Conservation (phyloP, 2,113 vertebrate genomes). For the Rhinichthys klamathensis region DNA sequence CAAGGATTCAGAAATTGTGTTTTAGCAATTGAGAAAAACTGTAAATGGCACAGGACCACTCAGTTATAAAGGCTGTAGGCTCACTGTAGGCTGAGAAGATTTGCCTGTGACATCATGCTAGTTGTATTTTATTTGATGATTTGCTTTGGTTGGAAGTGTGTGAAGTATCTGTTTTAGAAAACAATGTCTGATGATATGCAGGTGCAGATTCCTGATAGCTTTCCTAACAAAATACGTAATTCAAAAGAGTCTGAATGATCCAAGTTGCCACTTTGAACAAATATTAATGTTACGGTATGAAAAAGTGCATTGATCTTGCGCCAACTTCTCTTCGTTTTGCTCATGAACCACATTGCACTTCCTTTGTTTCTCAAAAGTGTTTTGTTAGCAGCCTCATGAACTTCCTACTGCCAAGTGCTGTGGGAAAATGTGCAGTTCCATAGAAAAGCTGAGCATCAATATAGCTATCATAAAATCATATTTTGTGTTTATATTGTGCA, state of each 20-base stretch:
- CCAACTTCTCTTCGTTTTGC: constrained; percentile 29
- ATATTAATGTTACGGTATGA: constrained; percentile 13
- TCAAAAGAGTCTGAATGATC: constrained; percentile 43
- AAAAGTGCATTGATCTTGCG: constrained; percentile 29
- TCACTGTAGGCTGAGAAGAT: background rate
- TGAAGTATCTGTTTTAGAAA: constrained; percentile 26
- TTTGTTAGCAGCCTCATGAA: constrained; percentile 25
- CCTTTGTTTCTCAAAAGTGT: background rate
- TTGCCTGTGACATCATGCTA: background rate
- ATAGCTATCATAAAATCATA: background rate
- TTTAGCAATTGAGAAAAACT: too few relatives aligned
- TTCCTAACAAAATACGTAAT: constrained; percentile 37
- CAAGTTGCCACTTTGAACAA: constrained; percentile 38
- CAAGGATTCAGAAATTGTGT: too few relatives aligned
- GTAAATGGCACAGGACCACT: background rate
- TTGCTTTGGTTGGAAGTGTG: background rate
- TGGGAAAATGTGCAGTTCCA: background rate
- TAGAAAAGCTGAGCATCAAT: background rate
- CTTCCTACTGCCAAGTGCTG: constrained; percentile 19
- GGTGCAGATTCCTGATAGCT: constrained; percentile 18
- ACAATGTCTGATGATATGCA: constrained; percentile 8
- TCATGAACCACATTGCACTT: constrained; percentile 2
- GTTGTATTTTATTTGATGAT: background rate
- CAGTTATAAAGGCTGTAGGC: background rate
- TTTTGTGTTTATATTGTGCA: background rate